Conservation (phyloP, 2,797 vertebrate species). For the Dendrocincla tyrannina region DNA sequence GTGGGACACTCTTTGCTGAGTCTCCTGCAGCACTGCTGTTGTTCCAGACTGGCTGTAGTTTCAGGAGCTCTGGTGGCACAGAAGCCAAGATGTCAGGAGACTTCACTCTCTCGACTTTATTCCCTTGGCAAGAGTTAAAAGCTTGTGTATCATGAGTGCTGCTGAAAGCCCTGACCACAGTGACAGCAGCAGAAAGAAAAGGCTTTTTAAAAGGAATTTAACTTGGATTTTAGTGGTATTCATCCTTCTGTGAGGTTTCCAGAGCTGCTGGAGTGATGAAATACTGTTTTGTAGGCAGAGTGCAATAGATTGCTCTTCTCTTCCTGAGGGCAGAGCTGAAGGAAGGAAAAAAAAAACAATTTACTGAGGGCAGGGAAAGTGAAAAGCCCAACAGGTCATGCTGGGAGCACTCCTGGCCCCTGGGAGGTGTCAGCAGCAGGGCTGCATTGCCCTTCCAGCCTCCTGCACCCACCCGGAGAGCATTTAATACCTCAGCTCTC, state of each 20-base stretch:
- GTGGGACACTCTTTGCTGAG: not conserved
- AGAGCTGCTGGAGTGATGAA: not conserved
- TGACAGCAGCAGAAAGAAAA: constrained; percentile 36
- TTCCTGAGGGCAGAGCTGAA: constrained; percentile 37
- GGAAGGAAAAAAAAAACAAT: not conserved
- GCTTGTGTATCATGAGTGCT: not conserved
- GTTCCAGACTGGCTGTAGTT: not conserved
- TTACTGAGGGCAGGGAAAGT: not conserved
- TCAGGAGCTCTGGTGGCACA: not conserved
- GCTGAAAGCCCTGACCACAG: constrained; percentile 27
- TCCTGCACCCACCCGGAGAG: not conserved
- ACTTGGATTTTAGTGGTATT: constrained; percentile 16
- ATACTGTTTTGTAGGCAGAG: not conserved
- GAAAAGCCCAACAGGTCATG: not conserved
- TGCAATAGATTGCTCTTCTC: constrained; percentile 29
- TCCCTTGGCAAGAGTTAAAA: constrained; percentile 52
- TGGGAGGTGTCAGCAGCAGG: not conserved
- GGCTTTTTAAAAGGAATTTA: not conserved
- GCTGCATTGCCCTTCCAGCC: not conserved
- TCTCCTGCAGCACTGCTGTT: not conserved
- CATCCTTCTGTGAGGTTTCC: not conserved
- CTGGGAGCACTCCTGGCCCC: not conserved
- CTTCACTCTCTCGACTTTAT: not conserved
- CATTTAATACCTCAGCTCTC: not conserved
- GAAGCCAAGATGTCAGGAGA: not conserved